Evolutionary conservation across 35 echinoderm and acorn worm genomes (phyloP), one percentile per base, ranked within the genome.

Genomic region (Heliocidaris tuberculata): DNA sequence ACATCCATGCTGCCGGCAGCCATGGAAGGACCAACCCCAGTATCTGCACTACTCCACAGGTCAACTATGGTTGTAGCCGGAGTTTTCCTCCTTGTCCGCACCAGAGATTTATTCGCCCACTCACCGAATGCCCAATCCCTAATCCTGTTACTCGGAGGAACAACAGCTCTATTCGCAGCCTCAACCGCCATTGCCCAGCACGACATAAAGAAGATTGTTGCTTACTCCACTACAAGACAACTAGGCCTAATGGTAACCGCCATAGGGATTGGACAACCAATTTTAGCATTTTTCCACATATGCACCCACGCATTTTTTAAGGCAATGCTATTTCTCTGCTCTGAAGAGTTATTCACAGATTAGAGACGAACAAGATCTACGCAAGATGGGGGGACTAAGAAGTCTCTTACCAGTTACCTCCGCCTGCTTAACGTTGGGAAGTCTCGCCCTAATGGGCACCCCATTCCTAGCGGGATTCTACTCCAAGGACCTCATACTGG

Each of bases 191-290:
- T 98, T 16, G 49, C 60, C 31, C 97, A 98, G 92, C 86, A 95
- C 61, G 97, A 98, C 56, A 96, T 98, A 94, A 98, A 98, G 97
- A 98, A 98, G 97, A 96, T 98, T 90, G 56, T 98, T 48, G 97
- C 97, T 0, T 98, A 98, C 59, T 98, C 97, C 0, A 98, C 97
- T 12, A 98, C 97, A 21, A 98, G 97, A 17, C 97, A 98, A 86
- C 92, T 98, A 90, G 97, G 97, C 0, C 86, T 98, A 48, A 98
- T 98, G 97, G 92, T 98, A 35, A 35, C 95, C n/a, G 91, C 95
- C 13, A 94, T 98, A 90, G 95, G 97, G 17, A 48, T 98, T 86
- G 59, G 85, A 30, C 31, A 95, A 56, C 95, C 94, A 27, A 11
- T 59, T 65, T 7, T 98, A 42, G 97, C 97, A 0, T 91, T 98